Base-by-base conservation (phyloP, 53 echinoderm and acorn worm genomes). In the Temnopleurus reevesii region DNA sequence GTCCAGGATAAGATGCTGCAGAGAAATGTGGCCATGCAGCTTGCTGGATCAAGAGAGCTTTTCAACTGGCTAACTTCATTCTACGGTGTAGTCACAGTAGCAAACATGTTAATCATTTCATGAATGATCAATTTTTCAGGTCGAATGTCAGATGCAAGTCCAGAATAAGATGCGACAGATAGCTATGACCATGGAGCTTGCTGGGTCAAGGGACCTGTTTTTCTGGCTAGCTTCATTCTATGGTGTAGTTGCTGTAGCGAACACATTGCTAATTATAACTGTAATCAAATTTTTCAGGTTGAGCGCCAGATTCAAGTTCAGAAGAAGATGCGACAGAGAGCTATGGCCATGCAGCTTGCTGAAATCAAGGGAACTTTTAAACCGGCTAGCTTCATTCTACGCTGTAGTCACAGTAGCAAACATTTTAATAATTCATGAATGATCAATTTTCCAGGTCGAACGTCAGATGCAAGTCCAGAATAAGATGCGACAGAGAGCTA, bases 381-480 rank as follows among this genome's bases (percentile, higher is more conserved):
- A 92, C 89, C 95, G 97, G 97, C 23, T 61, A 24, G 95, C 84
- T 15, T 91, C 93, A 12, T 97, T 97, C 91, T 97, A 97, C 64
- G 92, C 81, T 41, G 36, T 97, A 5, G 87, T 89, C 7, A 28
- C 87, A 8, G 61, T 96, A 45, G n/a, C n/a, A n/a, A n/a, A n/a
- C n/a, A n/a, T n/a, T n/a, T n/a, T n/a, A n/a, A n/a, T n/a, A 88
- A 43, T 12, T 76, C n/a, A n/a, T n/a, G n/a, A n/a, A n/a, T n/a
- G n/a, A n/a, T n/a, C n/a, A 41, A 27, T 76, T 0, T 77, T 90
- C 12, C 49, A 97, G 97, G 63, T 97, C 77, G 91, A 93, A 36
- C 91, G 97, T 45, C 97, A 97, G 53, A 86, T 97, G 12, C 91
- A 91, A 81, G 93, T 97, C 95, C 97, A 97, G 93, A 97, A 97